Percentiles rank a stretch among this genome's conserved stretches.
phyloP scores from a whole-genome alignment of 35 echinoderm and acorn worm species.

The Patiria miniata region DNA sequence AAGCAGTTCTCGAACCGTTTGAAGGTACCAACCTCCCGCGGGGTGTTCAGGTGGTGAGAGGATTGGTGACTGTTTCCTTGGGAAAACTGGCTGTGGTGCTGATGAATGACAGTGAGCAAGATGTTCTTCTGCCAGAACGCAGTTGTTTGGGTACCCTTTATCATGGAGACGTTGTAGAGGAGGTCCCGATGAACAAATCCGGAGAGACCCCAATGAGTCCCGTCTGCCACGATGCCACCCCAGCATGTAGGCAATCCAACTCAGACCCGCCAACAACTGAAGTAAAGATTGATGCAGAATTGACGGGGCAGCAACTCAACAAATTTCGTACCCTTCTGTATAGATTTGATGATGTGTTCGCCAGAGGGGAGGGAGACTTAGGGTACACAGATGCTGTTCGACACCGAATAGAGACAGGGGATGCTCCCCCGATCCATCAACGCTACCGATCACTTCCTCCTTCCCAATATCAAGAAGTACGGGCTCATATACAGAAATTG shows the following conservation, averaged over 20 bases:
- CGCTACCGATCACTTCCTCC: conserved; percentile 47
- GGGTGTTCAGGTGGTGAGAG: no score
- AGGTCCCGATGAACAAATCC: no score
- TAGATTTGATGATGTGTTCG: neutral
- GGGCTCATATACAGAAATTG: conserved; percentile 54
- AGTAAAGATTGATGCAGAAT: neutral
- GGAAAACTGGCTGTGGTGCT: neutral
- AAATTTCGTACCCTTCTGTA: no score
- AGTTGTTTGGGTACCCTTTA: neutral
- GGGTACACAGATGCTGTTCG: neutral
- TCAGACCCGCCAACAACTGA: no score
- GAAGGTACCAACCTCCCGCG: no score
- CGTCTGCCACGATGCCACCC: no score
- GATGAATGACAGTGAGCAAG: neutral
- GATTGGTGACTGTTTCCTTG: no score
- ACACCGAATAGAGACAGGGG: conserved; percentile 19
- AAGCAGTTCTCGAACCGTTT: no score
- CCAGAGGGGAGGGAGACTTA: neutral
- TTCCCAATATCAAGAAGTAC: conserved; percentile 43
- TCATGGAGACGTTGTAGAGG: neutral
- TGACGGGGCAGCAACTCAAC: no score
- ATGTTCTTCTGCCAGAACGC: neutral
- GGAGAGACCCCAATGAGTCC: no score
- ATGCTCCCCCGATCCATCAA: conserved; percentile 24
- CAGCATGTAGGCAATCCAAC: no score